phyloP scores from a whole-genome alignment of 2,888 invertebrate species.

The Xestia ashworthii region DNA sequence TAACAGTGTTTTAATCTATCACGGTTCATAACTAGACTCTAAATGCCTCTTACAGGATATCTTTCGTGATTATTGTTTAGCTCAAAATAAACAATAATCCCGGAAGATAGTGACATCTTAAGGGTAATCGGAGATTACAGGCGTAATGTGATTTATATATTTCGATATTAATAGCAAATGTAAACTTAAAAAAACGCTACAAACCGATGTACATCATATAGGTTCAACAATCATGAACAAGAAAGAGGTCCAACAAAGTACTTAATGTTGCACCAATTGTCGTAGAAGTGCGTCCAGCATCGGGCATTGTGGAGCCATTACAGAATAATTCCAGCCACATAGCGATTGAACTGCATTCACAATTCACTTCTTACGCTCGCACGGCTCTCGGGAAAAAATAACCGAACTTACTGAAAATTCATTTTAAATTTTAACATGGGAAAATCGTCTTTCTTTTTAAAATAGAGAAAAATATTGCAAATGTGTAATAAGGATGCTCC shows the following conservation, averaged over 20 bases:
- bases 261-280: conserved; percentile 52
- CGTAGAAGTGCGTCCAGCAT: conserved; percentile 39
- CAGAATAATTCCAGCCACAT: conserved; percentile 42
- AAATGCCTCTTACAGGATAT: too few relatives aligned
- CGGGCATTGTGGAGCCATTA: conserved; percentile 52
- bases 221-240: conserved; percentile 19
- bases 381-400: neutral
- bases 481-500: too few relatives aligned
- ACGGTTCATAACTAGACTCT: too few relatives aligned
- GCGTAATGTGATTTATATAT: too few relatives aligned
- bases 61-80: too few relatives aligned
- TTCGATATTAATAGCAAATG: neutral
- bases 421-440: neutral
- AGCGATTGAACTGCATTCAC: conserved; percentile 47
- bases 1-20: too few relatives aligned
- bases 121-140: too few relatives aligned
- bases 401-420: conserved; percentile 7
- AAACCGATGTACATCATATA: too few relatives aligned
- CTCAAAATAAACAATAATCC: too few relatives aligned
- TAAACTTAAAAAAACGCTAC: neutral
- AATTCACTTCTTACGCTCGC: conserved; percentile 45
- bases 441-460: neutral
- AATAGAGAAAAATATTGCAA: too few relatives aligned
- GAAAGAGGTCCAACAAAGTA: conserved; percentile 38
- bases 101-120: too few relatives aligned